Base-by-base conservation (phyloP, 2,797 vertebrate species). In the Eulemur albifrons region DNA sequence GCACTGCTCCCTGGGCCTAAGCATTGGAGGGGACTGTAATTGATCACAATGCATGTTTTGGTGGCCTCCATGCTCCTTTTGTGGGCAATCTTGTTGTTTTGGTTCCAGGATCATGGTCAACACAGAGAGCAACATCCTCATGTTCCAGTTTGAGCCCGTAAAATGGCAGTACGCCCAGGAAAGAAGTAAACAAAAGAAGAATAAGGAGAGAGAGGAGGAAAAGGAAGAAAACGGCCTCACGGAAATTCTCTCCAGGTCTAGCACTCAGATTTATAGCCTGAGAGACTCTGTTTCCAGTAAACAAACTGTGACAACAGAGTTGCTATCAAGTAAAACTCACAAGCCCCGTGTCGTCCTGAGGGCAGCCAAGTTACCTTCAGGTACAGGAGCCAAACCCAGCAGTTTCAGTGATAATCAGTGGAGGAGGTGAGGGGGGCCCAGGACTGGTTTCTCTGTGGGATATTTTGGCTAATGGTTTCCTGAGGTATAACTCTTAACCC, bases 51-150 rank as follows among this genome's bases (percentile, higher is more conserved):
- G 52, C 20, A 1, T 32, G 5, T 17, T 20, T 40, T 20, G n/a
- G 70, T 61, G 69, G 65, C 52, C 85, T 91, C 35, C 50, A 40
- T 0, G 13, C 6, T 70, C 45, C 13, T 87, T 27, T 85, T 11
- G 43, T 72, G 83, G 84, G 6, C 57, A 63, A 61, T 87, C 50
- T 95, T 77, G 18, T 96, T 90, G 57, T 84, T 97, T 95, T 61
- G 54, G 25, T 96, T 94, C 54, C 96, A 99, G 99, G 90, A 98
- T 99, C 90, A 92, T 99, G 93, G 98, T 99, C 97, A 99, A 99
- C 96, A 98, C 98, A 0, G 89, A 96, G 12, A 95, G 98, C 80
- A 97, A 97, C 0, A 95, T 99, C 92, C 79, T 98, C 98, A 93
- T 99, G 95, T 98, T 99, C 63, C 98, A 99, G 97, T 99, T 99